Evolutionary conservation across 2,113 vertebrate genomes (phyloP), one percentile per base, ranked within the genome.

Genomic region (Thunnus maccoyii): DNA sequence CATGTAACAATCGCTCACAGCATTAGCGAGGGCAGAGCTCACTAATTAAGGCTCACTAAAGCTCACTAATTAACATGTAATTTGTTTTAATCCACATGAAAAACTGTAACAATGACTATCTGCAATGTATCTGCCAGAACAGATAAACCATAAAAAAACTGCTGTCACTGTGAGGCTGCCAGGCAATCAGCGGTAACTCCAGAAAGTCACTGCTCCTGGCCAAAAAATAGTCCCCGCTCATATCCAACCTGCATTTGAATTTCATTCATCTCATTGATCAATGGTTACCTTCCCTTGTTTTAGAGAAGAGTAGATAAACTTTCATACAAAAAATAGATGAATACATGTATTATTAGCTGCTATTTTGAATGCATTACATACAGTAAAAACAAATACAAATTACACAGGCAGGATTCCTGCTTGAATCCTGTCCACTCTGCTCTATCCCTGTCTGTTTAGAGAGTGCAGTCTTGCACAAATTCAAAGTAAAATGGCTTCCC

Each of bases 381-480:
- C 62, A 68, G 12, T 56, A 66, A 65, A 87, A 78, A 32, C 48
- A 85, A 79, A 83, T 81, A 82, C 86, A 47, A 86, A 69, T 16
- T 3, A 61, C 48, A 52, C 55, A 65, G 52, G 25, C 50, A 13
- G 12, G n/a, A 12, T 36, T 72, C 65, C 61, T 57, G 58, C 41
- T 61, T 25, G 25, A 70, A 57, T 74, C 54, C n/a, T 48, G 66
- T 60, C 78, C 72, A 41, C 30, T 51, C 44, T 82, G 63, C 64
- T 76, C 60, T 41, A 30, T 62, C 16, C 56, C 54, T 15, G 15
- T 78, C 72, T 80, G 65, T 83, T 71, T 76, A 57, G 55, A 79
- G 56, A 82, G 75, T 44, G 66, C 62, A 51, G 56, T 70, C 61
- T 52, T 80, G 58, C 70, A 76, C 81, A 86, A 70, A 78, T 22